Evolutionary conservation across 2,797 vertebrate genomes (phyloP).

Genomic region (Sylvilagus floridanus): DNA sequence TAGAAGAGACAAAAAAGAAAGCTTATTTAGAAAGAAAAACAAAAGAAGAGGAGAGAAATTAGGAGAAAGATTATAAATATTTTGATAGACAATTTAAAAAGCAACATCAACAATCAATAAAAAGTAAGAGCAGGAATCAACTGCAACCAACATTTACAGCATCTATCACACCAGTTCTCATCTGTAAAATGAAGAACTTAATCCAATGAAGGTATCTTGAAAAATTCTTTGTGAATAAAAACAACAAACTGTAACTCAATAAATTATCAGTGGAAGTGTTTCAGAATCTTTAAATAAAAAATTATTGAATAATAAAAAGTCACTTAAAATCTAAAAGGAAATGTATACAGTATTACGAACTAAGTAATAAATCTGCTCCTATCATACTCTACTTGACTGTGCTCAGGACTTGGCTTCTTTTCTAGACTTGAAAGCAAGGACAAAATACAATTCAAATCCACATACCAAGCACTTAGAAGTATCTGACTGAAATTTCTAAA

Average conservation of each 20-base stretch:
- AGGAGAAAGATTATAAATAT: conserved; percentile 42
- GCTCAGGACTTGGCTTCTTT: conserved; percentile 25
- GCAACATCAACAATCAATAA: background rate
- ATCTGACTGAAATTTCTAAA: conserved; percentile 1
- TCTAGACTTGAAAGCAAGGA: conserved; percentile 1
- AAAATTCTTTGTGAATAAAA: conserved; percentile 59
- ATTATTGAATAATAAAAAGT: conserved; percentile 22
- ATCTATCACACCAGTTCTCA: background rate
- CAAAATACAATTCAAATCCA: conserved; percentile 7
- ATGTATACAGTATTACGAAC: background rate
- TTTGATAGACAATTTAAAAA: conserved; percentile 38
- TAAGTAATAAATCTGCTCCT: background rate
- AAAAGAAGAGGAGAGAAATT: background rate
- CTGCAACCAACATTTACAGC: background rate
- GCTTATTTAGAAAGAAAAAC: conserved; percentile 31
- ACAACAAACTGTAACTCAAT: conserved; percentile 34
- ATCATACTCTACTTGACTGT: background rate
- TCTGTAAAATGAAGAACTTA: conserved; percentile 29
- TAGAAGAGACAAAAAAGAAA: conserved; percentile 37
- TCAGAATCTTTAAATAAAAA: conserved; percentile 60
- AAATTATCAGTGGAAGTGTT: conserved; percentile 15
- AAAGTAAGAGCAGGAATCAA: conserved; percentile 25
- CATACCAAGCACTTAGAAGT: background rate
- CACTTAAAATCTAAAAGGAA: conserved; percentile 59
- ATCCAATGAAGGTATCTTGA: background rate